Base-by-base conservation (phyloP, 2,888 invertebrate genomes). In the Aspidiotus destructor region DNA sequence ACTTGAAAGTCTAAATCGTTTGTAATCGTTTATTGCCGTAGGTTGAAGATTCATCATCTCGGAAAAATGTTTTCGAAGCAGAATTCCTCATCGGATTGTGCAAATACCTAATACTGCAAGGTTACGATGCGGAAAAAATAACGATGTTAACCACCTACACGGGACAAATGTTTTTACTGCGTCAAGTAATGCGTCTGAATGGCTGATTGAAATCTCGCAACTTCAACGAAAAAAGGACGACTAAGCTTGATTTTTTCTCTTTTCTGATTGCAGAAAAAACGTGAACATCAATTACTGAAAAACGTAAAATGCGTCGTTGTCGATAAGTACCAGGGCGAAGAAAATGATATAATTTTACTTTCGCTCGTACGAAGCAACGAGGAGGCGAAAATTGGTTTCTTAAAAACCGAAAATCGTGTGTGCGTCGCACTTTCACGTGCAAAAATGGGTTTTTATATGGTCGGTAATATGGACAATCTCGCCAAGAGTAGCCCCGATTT, bases 131-230 rank as follows among this genome's bases (percentile, higher is more conserved):
- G 0, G 76, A 79, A 0, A 82, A 89, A 71, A 84, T 92, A 54
- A 89, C 89, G 0, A 84, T 92, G 72, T 77, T 92, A 8, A 81
- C 86, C 0, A 84, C 86, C 0, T 90, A 90, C 75, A 81, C 82
- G 9, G 88, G 86, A 7, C 90, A 90, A 77, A 82, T 85, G 73
- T 79, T 68, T 58, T 17, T 28, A 16, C 13, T 71, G 7, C 58
- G 63, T 40, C 48, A 68, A 52, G 71, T 70, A 63, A 28, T 28
- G 28, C 28, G 28, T 28, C 28, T 28, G 28, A 28, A 28, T 28
- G 5, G 28, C 2, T 5, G 1, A 28, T 28, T 28, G 1, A 28
- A 28, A 28, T 28, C 28, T 5, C 28, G 28, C 5, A 5, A 28
- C 5, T 28, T 28, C 28, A 28, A 28, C 5, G 28, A 28, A 28